Base-by-base conservation (phyloP, 2,797 vertebrate genomes). In the Siniperca scherzeri region DNA sequence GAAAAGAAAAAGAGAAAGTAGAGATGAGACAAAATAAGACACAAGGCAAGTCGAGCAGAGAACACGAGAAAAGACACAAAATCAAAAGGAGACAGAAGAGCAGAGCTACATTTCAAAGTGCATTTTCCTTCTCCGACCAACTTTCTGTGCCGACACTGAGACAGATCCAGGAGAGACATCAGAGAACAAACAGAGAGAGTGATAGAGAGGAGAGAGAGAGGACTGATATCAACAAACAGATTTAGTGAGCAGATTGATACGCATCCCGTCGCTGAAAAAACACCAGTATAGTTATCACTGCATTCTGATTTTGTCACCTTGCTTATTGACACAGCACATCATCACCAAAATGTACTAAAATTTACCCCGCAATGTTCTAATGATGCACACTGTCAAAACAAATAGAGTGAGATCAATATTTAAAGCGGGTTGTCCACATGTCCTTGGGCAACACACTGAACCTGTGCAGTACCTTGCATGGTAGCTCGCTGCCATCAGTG, bases 21-120 rank as follows among this genome's bases (percentile, higher is more conserved):
- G 61, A 70, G 59, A 55, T 25, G 33, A 81, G 55, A 68, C 12
- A 6, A 55, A 33, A 7, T 50, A 61, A 78, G 30, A 80, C 14
- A 27, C 22, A 68, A n/a, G 76, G 40, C 56, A 19, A 61, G 62
- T 42, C 1, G 5, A 67, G 30, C 25, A 78, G 50, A 76, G 30
- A 70, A 48, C n/a, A 55, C 14, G 10, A 55, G 21, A 52, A 10
- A 36, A 44, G 27, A 40, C 16, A 50, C 25, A 59, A 46, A 77
- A 56, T 74, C 17, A 66, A 62, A 57, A 42, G 36, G 40, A 50
- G 36, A 60, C 68, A 74, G 44, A 80, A 75, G 36, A 64, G 42
- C 1, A 42, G 11, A 52, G 25, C 44, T 16, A 5, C 17, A 60
- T 61, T 61, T 74, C 27, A 80, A 61, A 79, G 22, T 27, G 22